Conservation (phyloP, 2,888 invertebrate genomes). For the Andrena marginata region DNA sequence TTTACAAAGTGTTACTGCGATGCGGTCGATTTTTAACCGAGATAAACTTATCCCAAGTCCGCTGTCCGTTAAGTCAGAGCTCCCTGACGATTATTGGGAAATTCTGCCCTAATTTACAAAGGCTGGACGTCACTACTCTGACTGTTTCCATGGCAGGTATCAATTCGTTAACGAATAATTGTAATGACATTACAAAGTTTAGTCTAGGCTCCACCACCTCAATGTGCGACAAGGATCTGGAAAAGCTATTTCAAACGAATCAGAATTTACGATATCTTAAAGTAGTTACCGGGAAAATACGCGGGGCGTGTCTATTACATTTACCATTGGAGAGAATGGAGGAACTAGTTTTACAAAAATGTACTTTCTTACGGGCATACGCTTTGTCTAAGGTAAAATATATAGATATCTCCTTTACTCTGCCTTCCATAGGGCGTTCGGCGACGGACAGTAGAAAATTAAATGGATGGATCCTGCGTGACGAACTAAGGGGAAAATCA, state of each 20-base stretch:
- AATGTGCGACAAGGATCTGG: constrained; percentile 79
- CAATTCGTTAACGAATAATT: constrained; percentile 85
- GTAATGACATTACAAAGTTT: constrained; percentile 85
- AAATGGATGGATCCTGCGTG: no score
- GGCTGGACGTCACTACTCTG: constrained; percentile 86
- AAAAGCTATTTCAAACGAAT: constrained; percentile 76
- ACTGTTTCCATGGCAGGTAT: constrained; percentile 86
- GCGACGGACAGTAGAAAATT: no score
- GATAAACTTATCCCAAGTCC: constrained; percentile 86
- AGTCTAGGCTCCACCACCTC: constrained; percentile 85
- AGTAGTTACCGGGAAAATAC: constrained; percentile 70
- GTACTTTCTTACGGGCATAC: constrained; percentile 69
- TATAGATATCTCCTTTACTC: not conserved
- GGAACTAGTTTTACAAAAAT: constrained; percentile 75
- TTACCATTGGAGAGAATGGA: constrained; percentile 78
- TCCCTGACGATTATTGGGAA: constrained; percentile 87
- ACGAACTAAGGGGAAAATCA: not conserved
- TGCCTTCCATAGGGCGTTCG: no score
- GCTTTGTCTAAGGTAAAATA: constrained; percentile 74
- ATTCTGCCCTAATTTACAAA: constrained; percentile 87
- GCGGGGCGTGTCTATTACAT: constrained; percentile 77
- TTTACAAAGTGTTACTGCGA: constrained; percentile 86
- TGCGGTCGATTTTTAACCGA: constrained; percentile 85
- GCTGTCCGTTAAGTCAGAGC: constrained; percentile 86
- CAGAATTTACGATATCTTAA: constrained; percentile 75